Base-by-base conservation (phyloP, 2,797 vertebrate genomes). In the Amphiprion clarkii region DNA sequence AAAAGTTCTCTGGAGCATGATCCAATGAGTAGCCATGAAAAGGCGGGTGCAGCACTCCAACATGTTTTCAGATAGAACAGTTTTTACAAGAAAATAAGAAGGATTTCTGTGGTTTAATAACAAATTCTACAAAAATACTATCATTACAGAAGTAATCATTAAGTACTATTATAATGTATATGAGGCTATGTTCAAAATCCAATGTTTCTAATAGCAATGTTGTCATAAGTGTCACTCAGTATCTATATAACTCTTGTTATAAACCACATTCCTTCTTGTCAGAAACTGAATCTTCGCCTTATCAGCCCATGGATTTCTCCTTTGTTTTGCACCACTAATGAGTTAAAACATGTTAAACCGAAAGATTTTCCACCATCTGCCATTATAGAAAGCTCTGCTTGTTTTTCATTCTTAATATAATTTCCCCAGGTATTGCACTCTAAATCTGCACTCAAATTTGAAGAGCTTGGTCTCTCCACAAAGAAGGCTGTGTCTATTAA, bases 1-100 rank as follows among this genome's bases (percentile, higher is more conserved):
- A 69, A 64, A 49, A 17, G 36, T 75, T 71, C 61, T 83, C 11
- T 33, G 33, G n/a, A 40, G 54, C 39, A 33, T 13, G n/a, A 75
- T 55, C 44, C 59, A 58, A 21, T 53, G 13, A 25, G 25, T 61
- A 23, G 29, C 29, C 40, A 54, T 27, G 46, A 53, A 75, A 53
- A 61, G 62, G 2, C 21, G 16, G 60, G 21, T 39, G 48, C n/a
- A 14, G 27, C 19, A 5, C 17, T 46, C 19, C 44, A 46, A 46
- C 17, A 46, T 17, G 44, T 46, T 46, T 46, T 46, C 5, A 19
- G 16, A 13, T 33, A 6, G 2, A 4, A 16, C 42, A 6, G 44
- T 17, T 46, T 17, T 19, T 6, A 5, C 17, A 8, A 46, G 42
- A 44, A 6, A 46, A 19, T 2, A 46, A 8, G 17, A 5, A 46